Percentiles rank a stretch among this genome's conserved stretches.
Evolutionary conservation across 1,140 invertebrate genomes (phyloP).

Genomic region (Drosophila kanapiae): DNA sequence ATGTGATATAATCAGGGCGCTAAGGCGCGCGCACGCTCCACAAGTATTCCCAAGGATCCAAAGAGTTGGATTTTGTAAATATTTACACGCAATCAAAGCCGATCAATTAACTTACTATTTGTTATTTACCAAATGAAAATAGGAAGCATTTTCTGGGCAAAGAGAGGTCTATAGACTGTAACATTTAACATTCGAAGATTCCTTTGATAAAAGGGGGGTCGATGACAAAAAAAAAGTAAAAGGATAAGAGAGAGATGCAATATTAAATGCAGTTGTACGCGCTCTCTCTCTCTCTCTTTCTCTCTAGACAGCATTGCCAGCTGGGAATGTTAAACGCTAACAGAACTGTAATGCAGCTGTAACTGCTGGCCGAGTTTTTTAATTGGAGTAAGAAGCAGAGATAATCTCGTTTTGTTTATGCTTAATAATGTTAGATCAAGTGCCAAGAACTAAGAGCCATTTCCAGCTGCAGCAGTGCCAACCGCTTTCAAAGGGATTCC

Average conservation of each 20-base stretch:
- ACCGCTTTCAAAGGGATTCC: slow-evolving; percentile 18
- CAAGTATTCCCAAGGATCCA: slow-evolving; percentile 63
- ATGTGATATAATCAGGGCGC: slow-evolving; percentile 84
- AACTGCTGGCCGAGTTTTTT: slow-evolving; percentile 33
- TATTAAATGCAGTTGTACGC: slow-evolving; percentile 15
- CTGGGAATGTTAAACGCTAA: slow-evolving; percentile 32
- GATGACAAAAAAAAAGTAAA: slow-evolving; percentile 3
- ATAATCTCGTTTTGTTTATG: slow-evolving; percentile 36
- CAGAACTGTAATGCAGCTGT: slow-evolving; percentile 23
- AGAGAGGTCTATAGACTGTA: background rate
- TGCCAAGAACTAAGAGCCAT: slow-evolving; percentile 18
- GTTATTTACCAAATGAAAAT: slow-evolving; percentile 29
- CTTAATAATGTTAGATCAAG: slow-evolving; percentile 37
- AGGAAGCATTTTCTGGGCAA: background rate
- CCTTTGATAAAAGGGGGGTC: slow-evolving; percentile 26
- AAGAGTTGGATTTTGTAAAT: slow-evolving; percentile 42
- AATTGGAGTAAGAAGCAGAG: slow-evolving; percentile 37
- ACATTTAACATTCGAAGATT: slow-evolving; percentile 20
- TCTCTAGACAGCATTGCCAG: slow-evolving; percentile 35
- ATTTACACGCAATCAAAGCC: slow-evolving; percentile 36
- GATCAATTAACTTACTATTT: slow-evolving; percentile 29
- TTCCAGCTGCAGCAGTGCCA: slow-evolving; percentile 18
- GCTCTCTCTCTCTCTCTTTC: background rate
- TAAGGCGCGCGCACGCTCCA: slow-evolving; percentile 72
- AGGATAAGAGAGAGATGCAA: slow-evolving; percentile 32